Evolutionary conservation across 2,113 vertebrate genomes (phyloP).

Genomic region (Scomber colias): DNA sequence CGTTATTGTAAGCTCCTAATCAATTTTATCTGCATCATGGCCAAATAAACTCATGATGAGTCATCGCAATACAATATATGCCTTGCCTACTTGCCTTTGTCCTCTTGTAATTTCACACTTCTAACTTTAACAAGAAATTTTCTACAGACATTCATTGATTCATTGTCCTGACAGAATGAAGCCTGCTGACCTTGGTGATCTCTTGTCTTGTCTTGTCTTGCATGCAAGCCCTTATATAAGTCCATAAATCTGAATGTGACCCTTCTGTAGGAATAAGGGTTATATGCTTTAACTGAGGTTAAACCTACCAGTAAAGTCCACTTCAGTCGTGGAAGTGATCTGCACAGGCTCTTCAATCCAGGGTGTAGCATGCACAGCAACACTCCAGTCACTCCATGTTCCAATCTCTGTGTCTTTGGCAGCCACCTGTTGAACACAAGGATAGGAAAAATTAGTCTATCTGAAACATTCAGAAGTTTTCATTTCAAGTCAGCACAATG

Average conservation of each 20-base stretch:
- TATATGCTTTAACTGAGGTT: background rate
- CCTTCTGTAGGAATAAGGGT: background rate
- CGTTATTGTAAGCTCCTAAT: background rate
- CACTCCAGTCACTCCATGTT: constrained; percentile 98
- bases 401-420: constrained; percentile 98
- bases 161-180: too few relatives aligned
- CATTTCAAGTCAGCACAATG: background rate
- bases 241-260: background rate
- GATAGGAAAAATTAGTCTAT: background rate
- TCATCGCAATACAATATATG: background rate
- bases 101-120: background rate
- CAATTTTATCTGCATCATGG: too few relatives aligned
- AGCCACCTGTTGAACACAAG: constrained; percentile 83
- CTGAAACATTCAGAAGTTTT: background rate
- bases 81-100: background rate
- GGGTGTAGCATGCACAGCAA: constrained; percentile 94
- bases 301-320: constrained; percentile 75
- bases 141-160: background rate
- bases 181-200: too few relatives aligned
- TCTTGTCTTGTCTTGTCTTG: too few relatives aligned
- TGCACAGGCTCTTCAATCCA: constrained; percentile 93
- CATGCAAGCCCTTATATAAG: background rate
- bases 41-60: background rate
- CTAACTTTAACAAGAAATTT: background rate
- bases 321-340: constrained; percentile 88